phyloP scores from a whole-genome alignment of 23 tunicate genomes.

The Trididemnum clinides region DNA sequence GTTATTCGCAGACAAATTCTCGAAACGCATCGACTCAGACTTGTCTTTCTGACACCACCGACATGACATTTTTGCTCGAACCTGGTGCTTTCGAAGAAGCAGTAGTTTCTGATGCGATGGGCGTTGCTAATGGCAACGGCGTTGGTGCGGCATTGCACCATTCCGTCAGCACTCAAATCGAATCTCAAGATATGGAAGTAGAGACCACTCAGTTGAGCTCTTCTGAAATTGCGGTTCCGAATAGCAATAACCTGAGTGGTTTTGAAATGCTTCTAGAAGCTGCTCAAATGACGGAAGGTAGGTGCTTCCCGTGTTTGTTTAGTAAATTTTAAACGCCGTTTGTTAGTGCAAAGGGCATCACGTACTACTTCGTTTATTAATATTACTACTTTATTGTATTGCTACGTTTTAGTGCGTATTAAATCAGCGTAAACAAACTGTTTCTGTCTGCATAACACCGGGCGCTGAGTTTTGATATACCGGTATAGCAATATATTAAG shows the following conservation, averaged over 20 bases:
- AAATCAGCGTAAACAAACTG: too few species aligned
- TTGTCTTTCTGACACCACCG: background rate
- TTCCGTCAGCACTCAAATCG: constrained; percentile 6
- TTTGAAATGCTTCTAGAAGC: constrained; percentile 63
- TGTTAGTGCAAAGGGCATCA: too few species aligned
- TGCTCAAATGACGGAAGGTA: constrained; percentile 50
- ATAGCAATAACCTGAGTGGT: background rate
- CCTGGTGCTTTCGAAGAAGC: constrained; percentile 43
- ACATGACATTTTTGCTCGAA: background rate
- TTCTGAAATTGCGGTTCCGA: background rate
- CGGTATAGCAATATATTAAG: too few species aligned
- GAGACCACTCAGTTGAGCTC: background rate
- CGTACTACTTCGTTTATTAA: too few species aligned
- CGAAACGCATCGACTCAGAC: constrained; percentile 27
- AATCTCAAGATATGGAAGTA: background rate
- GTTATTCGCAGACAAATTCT: background rate
- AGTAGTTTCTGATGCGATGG: background rate
- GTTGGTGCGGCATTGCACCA: background rate
- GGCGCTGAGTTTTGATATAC: too few species aligned
- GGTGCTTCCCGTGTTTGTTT: too few species aligned
- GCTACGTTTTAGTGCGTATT: too few species aligned
- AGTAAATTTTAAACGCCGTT: too few species aligned
- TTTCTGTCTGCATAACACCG: too few species aligned
- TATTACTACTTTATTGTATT: too few species aligned
- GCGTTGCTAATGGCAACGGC: background rate